Conservation (phyloP, 1,140 invertebrate species). For the Stegodyphus mimosarum region DNA sequence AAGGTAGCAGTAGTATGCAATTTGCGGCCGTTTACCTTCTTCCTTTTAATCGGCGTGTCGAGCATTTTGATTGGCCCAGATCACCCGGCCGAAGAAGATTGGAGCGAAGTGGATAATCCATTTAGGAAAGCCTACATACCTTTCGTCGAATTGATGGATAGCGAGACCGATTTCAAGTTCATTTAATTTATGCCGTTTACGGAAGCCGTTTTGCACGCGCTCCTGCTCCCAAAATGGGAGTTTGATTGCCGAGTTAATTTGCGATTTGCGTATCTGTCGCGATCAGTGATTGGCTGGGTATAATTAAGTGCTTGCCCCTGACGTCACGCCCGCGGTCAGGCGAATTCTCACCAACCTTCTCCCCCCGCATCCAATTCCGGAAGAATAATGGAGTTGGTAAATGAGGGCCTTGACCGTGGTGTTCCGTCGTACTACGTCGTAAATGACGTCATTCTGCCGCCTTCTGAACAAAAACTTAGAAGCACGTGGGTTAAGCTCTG, state of each 20-base stretch:
- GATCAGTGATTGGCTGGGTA: not conserved
- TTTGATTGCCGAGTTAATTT: conserved; percentile 7
- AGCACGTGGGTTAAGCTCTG: conserved; percentile 9
- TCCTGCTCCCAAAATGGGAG: not conserved
- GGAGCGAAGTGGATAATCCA: too few species aligned
- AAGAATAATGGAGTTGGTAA: conserved; percentile 10
- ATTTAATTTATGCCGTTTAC: not conserved
- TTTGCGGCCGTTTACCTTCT: too few species aligned
- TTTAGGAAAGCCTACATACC: not conserved
- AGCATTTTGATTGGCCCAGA: too few species aligned
- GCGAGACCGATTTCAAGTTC: not conserved
- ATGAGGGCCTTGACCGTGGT: conserved; percentile 15
- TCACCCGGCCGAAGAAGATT: too few species aligned
- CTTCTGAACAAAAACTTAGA: not conserved
- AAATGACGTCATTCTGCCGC: conserved; percentile 13
- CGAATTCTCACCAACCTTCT: too few species aligned
- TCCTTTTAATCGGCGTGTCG: too few species aligned
- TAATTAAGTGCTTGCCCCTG: conserved; percentile 3
- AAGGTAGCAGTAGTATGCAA: too few species aligned
- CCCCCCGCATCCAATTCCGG: not conserved
- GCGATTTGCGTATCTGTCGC: conserved; percentile 1
- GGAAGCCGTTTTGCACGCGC: not conserved
- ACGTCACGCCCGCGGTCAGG: not conserved
- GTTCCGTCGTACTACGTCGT: not conserved
- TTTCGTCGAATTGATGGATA: not conserved